A percentile compares a stretch with the other conserved stretches of the same genome.
Conservation (phyloP, 1,140 invertebrate genomes). For the Babylonia areolata region DNA sequence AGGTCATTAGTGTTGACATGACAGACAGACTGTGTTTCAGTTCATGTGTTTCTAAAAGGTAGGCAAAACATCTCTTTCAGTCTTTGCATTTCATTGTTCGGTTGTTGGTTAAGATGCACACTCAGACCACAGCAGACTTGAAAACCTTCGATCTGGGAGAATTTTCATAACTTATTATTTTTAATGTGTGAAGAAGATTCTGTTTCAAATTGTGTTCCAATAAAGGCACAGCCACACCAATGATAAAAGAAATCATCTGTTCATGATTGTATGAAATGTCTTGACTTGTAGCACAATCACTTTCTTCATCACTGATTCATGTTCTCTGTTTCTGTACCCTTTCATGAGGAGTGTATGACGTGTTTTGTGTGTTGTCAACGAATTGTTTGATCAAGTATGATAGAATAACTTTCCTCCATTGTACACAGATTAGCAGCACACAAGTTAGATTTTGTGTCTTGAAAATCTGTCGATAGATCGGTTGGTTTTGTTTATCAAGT, state of each 20-base stretch:
- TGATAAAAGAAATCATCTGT: not conserved
- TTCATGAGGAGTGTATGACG: not conserved
- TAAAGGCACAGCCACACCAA: conserved; percentile 18
- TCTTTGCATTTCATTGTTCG: not conserved
- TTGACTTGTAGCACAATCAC: not conserved
- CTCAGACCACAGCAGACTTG: not conserved
- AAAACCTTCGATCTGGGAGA: not conserved
- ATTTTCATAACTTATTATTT: not conserved
- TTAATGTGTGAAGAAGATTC: not conserved
- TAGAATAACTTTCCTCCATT: not conserved
- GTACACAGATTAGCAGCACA: not conserved
- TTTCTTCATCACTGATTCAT: not conserved
- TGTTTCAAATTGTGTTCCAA: conserved; percentile 28
- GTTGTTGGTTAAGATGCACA: not conserved
- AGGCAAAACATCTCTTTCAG: not conserved
- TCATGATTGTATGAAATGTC: not conserved
- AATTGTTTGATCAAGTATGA: no score
- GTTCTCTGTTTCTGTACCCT: not conserved
- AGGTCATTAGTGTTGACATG: not conserved
- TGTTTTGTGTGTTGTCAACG: not conserved
- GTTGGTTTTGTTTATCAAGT: no score
- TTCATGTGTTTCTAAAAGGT: not conserved
- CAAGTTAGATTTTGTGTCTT: not conserved
- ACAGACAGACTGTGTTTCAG: not conserved
- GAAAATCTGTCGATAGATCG: not conserved